phyloP scores from a whole-genome alignment of 2,113 vertebrate genomes.

The Cottus gobio region DNA sequence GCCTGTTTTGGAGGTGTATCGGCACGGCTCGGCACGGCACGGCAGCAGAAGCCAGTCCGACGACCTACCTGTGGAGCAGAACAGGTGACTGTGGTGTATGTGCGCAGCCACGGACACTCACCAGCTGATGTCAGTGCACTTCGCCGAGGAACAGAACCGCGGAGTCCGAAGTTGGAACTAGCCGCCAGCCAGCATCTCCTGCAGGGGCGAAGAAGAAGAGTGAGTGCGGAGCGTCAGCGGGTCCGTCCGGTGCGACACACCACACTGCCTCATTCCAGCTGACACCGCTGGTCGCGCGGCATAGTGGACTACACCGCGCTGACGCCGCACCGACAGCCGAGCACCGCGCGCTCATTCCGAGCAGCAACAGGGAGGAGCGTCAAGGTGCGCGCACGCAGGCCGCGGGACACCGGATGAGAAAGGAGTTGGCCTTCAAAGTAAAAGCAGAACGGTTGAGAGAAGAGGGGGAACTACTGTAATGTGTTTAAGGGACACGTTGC shows the following conservation, averaged over 20 bases:
- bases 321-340: slow-evolving; percentile 17
- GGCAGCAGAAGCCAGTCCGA: neutral
- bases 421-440: slow-evolving; percentile 37
- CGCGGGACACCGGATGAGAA: neutral
- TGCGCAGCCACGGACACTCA: slow-evolving; percentile 63
- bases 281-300: slow-evolving; percentile 27
- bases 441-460: neutral
- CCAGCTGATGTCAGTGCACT: slow-evolving; percentile 61
- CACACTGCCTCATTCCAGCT: slow-evolving; percentile 32
- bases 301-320: neutral
- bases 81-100: slow-evolving; percentile 52
- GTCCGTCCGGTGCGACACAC: slow-evolving; percentile 5
- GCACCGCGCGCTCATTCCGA: slow-evolving; percentile 23
- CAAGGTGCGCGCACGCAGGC: neutral
- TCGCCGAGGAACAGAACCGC: slow-evolving; percentile 20
- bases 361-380: slow-evolving; percentile 47
- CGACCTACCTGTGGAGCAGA: slow-evolving; percentile 75
- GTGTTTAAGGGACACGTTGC: neutral
- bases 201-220: slow-evolving; percentile 23
- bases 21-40: too few species aligned
- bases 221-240: slow-evolving; percentile 27
- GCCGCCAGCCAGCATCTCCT: slow-evolving; percentile 61
- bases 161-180: slow-evolving; percentile 59
- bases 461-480: too few species aligned
- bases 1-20: neutral